Evolutionary conservation across 2,797 vertebrate genomes (phyloP).

Genomic region (Fistularia commersonii): DNA sequence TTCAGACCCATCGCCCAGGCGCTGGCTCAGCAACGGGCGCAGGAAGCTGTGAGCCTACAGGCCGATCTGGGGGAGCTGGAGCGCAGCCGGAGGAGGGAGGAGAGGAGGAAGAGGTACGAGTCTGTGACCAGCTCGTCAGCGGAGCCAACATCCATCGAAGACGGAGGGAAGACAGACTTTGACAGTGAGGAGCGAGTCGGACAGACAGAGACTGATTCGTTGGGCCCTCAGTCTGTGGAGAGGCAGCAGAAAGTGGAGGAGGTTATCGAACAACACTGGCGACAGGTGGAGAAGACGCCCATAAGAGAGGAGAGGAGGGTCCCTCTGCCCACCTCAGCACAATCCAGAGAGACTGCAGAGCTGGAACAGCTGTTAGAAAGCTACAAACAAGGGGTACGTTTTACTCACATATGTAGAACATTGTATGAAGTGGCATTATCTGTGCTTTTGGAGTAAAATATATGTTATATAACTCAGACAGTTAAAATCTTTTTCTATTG

Average conservation of each 20-base stretch:
- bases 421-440: too few species aligned
- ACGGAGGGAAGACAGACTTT: constrained; percentile 49
- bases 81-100: constrained; percentile 72
- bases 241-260: constrained; percentile 77
- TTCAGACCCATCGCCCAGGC: constrained; percentile 82
- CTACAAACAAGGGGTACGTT: constrained; percentile 77
- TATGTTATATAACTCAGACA: too few species aligned
- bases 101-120: constrained; percentile 76
- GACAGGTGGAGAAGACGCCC: constrained; percentile 81
- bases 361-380: constrained; percentile 76
- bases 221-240: constrained; percentile 38
- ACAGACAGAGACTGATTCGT: constrained; percentile 4
- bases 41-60: constrained; percentile 69
- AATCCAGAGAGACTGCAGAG: constrained; percentile 61
- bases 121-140: constrained; percentile 47
- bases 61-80: constrained; percentile 67
- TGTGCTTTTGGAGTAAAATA: too few species aligned
- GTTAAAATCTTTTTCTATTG: too few species aligned
- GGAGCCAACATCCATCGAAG: constrained; percentile 22
- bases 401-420: background rate
- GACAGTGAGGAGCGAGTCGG: constrained; percentile 33
- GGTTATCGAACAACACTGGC: constrained; percentile 82
- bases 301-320: constrained; percentile 77
- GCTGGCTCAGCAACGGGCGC: constrained; percentile 77
- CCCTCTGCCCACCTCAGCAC: constrained; percentile 58